phyloP scores from a whole-genome alignment of 2,797 vertebrate genomes.

The Protonibea diacanthus region DNA sequence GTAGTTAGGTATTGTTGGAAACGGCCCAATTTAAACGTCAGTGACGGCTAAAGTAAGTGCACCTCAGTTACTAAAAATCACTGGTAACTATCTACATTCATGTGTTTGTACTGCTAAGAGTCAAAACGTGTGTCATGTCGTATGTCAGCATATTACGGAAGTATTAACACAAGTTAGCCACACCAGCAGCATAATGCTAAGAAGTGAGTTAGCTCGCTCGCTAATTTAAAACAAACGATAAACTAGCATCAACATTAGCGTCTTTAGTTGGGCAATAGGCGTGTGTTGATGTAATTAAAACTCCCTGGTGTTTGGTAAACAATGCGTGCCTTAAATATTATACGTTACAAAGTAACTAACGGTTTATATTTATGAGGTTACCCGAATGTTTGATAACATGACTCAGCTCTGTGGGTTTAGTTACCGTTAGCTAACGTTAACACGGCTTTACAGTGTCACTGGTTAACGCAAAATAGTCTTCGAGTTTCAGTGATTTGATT shows the following conservation, averaged over 20 bases:
- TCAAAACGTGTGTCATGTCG: neutral
- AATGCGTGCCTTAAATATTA: neutral
- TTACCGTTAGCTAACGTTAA: neutral
- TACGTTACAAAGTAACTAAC: neutral
- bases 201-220: constrained; percentile 2
- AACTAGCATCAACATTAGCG: neutral
- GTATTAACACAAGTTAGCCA: neutral
- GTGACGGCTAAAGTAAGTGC: constrained; percentile 51
- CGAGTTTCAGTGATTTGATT: neutral
- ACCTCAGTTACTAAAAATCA: neutral
- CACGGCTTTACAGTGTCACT: too few relatives aligned
- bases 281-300: neutral
- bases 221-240: too few relatives aligned
- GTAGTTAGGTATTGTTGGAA: neutral
- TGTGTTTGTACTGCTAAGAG: fast-evolving
- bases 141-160: constrained; percentile 39
- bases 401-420: neutral
- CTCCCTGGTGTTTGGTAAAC: neutral
- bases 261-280: neutral
- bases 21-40: constrained; percentile 11
- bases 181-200: neutral
- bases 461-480: too few relatives aligned
- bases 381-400: neutral
- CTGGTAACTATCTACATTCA: fast-evolving
- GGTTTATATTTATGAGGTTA: too few relatives aligned